A percentile compares a stretch with the other conserved stretches of the same genome.
Evolutionary conservation across 2,888 invertebrate species (phyloP).

Genomic region (Stenodema calcarata): DNA sequence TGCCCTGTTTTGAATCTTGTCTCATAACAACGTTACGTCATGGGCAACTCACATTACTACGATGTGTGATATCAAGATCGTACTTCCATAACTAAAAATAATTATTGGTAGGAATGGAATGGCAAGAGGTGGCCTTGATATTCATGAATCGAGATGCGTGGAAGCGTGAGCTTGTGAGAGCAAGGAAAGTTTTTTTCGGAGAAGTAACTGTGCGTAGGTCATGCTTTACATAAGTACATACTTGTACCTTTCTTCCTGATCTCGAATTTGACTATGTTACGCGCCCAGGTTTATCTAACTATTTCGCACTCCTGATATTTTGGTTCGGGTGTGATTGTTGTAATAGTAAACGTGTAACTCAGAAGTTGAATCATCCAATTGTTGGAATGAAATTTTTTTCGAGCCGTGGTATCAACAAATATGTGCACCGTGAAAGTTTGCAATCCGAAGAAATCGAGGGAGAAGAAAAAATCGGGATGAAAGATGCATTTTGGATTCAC

Average conservation of each 20-base stretch:
- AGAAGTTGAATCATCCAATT: background rate
- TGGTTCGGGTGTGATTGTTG: no score
- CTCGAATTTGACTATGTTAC: background rate
- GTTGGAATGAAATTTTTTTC: no score
- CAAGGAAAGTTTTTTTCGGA: background rate
- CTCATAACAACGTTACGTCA: no score
- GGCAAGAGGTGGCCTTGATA: slow-evolving; percentile 3
- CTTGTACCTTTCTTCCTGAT: background rate
- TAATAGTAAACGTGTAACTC: no score
- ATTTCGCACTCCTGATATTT: no score
- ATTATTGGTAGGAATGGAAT: background rate
- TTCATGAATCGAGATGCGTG: slow-evolving; percentile 15
- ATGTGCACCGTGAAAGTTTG: background rate
- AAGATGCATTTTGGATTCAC: background rate
- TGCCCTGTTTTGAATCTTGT: no score
- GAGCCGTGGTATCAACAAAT: no score
- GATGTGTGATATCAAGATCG: no score
- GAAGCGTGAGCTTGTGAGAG: background rate
- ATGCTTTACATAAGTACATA: background rate
- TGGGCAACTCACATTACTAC: no score
- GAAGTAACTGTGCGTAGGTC: background rate
- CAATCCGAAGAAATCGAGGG: background rate
- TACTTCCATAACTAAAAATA: no score
- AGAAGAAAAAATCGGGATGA: background rate
- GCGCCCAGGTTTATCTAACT: no score